phyloP scores from a whole-genome alignment of 1,140 invertebrate genomes.

The Psix sp. region DNA sequence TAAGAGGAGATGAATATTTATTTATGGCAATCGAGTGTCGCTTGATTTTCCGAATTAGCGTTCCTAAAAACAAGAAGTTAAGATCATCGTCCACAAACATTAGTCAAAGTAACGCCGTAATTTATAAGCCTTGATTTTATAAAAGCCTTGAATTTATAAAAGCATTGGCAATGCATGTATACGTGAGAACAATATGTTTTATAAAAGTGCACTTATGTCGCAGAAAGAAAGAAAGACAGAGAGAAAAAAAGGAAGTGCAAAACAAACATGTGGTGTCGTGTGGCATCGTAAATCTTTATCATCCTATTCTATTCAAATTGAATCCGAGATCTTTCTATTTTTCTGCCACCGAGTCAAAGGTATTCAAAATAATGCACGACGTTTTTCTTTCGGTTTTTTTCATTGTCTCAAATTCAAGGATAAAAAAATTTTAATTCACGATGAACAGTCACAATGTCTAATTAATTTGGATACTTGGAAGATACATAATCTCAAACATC shows the following conservation, averaged over 20 bases:
- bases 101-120: constrained; percentile 10
- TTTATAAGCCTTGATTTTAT: constrained; percentile 34
- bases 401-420: constrained; percentile 7
- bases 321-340: constrained; percentile 64
- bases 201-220: constrained; percentile 55
- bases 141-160: constrained; percentile 30
- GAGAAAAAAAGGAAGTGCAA: constrained; percentile 63
- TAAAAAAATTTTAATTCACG: constrained; percentile 3
- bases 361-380: constrained; percentile 34
- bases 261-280: constrained; percentile 58
- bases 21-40: neutral
- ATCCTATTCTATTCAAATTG: constrained; percentile 75
- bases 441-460: neutral
- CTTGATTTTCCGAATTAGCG: too few species aligned
- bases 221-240: constrained; percentile 45
- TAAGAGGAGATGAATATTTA: neutral
- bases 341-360: constrained; percentile 44
- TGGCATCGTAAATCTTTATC: constrained; percentile 73
- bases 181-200: constrained; percentile 44
- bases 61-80: too few species aligned
- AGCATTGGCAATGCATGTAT: constrained; percentile 14
- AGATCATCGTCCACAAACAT: too few species aligned
- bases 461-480: neutral
- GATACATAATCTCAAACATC: too few species aligned
- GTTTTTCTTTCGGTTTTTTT: neutral